Conservation (phyloP, 2,888 invertebrate genomes). For the Drosophila eohydei region DNA sequence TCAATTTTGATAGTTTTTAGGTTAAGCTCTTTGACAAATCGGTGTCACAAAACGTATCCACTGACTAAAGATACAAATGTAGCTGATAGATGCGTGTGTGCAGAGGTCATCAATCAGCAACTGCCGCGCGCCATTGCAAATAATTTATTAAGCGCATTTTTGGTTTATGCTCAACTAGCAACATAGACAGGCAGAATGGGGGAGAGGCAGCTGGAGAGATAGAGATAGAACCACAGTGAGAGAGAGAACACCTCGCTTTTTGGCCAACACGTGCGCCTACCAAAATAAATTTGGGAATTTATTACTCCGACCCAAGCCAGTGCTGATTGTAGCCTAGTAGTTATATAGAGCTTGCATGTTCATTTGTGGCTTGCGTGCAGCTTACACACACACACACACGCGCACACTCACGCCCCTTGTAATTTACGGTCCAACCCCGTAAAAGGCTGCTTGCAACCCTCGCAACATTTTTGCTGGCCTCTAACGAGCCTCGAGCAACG, state of each 20-base stretch:
- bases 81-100: conserved; percentile 1
- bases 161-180: not conserved
- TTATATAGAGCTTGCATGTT: conserved; percentile 66
- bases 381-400: conserved; percentile 11
- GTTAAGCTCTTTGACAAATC: conserved; percentile 64
- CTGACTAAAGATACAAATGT: conserved; percentile 18
- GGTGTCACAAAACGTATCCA: conserved; percentile 35
- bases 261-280: conserved; percentile 54
- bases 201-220: not conserved
- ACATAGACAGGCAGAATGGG: not conserved
- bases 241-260: not conserved
- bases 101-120: conserved; percentile 32
- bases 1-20: conserved; percentile 57
- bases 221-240: not conserved
- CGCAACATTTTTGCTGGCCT: conserved; percentile 47
- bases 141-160: conserved; percentile 27
- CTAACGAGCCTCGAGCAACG: conserved; percentile 51
- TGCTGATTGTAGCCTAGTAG: conserved; percentile 4
- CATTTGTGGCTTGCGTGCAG: conserved; percentile 70
- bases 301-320: conserved; percentile 33
- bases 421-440: conserved; percentile 61
- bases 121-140: conserved; percentile 35
- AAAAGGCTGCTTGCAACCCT: conserved; percentile 61
- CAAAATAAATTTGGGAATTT: conserved; percentile 70
- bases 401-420: conserved; percentile 45